Evolutionary conservation across 1,140 invertebrate genomes (phyloP).

Genomic region (Drosophila arawakana): DNA sequence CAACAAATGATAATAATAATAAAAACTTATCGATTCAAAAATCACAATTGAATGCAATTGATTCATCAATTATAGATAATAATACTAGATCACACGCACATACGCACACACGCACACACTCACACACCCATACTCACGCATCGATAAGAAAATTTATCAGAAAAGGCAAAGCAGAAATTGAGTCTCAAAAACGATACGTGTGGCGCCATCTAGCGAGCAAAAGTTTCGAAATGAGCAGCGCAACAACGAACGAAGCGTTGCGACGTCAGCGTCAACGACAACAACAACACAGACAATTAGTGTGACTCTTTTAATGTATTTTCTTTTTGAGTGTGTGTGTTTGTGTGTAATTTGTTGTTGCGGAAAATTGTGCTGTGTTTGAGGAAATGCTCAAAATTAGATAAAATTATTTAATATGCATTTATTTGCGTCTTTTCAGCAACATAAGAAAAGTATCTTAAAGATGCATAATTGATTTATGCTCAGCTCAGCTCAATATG

Average conservation of each 20-base stretch:
- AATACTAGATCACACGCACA: neutral
- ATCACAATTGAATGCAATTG: constrained; percentile 43
- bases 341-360: constrained; percentile 6
- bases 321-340: neutral
- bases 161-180: neutral
- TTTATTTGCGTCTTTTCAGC: neutral
- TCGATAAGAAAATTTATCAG: constrained; percentile 12
- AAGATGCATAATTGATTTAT: constrained; percentile 77
- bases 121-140: constrained; percentile 4
- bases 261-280: neutral
- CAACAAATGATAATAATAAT: neutral
- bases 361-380: constrained; percentile 27
- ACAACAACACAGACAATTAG: constrained; percentile 13
- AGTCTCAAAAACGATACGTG: constrained; percentile 39
- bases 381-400: constrained; percentile 52
- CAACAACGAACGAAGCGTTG: neutral
- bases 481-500: constrained; percentile 43
- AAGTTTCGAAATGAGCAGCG: constrained; percentile 26
- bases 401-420: constrained; percentile 64
- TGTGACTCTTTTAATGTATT: constrained; percentile 13
- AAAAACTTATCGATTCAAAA: constrained; percentile 16
- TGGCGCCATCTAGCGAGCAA: constrained; percentile 61
- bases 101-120: constrained; percentile 9
- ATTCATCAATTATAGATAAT: constrained; percentile 44
- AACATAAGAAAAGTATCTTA: constrained; percentile 52